Conservation (phyloP, 2,797 vertebrate species). For the Prunella strophiata region DNA sequence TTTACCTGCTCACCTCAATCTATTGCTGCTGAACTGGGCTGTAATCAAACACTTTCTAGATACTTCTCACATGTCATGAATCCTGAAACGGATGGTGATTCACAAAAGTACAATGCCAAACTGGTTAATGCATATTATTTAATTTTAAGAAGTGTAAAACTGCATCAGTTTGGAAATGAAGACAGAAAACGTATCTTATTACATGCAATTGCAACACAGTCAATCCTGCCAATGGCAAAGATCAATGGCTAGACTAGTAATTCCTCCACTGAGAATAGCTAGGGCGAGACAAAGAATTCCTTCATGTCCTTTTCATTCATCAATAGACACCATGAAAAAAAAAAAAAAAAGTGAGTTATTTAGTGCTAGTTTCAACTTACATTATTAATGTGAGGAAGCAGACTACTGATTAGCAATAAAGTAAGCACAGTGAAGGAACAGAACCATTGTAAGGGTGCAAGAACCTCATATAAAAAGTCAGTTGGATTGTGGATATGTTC, state of each 20-base stretch:
- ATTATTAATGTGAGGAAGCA: background rate
- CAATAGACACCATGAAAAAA: background rate
- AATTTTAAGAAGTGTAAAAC: background rate
- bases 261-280: background rate
- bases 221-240: constrained; percentile 1
- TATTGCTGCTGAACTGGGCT: background rate
- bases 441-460: background rate
- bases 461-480: background rate
- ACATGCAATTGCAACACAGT: background rate
- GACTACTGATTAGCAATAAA: background rate
- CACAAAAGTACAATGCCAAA: background rate
- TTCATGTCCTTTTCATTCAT: background rate
- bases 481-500: background rate
- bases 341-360: background rate
- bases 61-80: background rate
- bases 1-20: background rate
- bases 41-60: background rate
- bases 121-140: background rate
- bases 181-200: background rate
- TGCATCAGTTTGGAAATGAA: background rate
- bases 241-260: constrained; percentile 3
- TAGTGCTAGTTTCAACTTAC: background rate
- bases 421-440: background rate
- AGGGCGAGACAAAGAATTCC: background rate
- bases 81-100: background rate